A percentile compares a stretch with the other conserved stretches of the same genome.
Evolutionary conservation across 2,113 vertebrate genomes (phyloP).

Genomic region (Colinus virginianus): DNA sequence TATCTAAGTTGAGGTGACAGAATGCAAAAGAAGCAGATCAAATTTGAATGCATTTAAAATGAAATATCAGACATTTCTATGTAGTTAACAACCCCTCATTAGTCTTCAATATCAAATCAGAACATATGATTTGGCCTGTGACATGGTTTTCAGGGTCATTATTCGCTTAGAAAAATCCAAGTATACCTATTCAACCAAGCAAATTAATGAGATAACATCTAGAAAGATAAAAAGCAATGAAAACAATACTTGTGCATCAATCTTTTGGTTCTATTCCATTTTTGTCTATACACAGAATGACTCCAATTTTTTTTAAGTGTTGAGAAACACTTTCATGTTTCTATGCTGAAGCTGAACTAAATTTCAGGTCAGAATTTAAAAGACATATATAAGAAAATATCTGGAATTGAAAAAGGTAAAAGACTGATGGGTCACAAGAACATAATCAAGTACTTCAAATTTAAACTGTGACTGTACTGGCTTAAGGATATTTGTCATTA

Average conservation of each 20-base stretch:
- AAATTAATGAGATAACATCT: background rate
- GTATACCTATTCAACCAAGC: background rate
- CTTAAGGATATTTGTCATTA: background rate
- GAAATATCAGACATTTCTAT: background rate
- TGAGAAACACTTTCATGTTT: background rate
- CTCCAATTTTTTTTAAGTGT: background rate
- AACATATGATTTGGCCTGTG: background rate
- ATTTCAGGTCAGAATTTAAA: background rate
- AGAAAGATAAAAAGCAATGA: background rate
- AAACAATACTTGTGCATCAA: background rate
- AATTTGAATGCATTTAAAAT: background rate
- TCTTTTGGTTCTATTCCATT: background rate
- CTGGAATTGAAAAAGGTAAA: background rate
- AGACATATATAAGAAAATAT: background rate
- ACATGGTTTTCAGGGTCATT: background rate
- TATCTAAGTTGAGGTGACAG: rapidly evolving
- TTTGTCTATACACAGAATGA: background rate
- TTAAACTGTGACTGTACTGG: rapidly evolving
- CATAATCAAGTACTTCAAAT: background rate
- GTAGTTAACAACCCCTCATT: background rate
- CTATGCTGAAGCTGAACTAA: background rate
- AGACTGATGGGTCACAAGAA: background rate
- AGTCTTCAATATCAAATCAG: background rate
- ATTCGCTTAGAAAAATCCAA: background rate
- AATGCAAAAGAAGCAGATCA: background rate